Percentiles rank a stretch among this genome's conserved stretches.
Evolutionary conservation across 2,888 invertebrate species (phyloP).

Genomic region (Bombyx huttoni): DNA sequence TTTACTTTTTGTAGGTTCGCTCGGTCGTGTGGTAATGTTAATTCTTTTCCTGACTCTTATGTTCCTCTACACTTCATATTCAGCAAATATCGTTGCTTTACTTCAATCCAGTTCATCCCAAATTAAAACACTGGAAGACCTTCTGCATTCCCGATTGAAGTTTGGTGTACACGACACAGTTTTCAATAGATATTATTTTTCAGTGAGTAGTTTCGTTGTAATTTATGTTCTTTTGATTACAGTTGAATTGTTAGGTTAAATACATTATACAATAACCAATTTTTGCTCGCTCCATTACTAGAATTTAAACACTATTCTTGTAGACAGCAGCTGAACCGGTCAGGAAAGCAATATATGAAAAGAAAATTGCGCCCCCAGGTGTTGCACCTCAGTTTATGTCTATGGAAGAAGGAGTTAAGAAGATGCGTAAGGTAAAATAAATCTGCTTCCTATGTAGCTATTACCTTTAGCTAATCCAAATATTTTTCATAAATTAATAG

Average conservation of each 20-base stretch:
- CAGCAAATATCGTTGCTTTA: constrained; percentile 82
- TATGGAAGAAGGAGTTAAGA: constrained; percentile 74
- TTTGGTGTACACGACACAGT: constrained; percentile 79
- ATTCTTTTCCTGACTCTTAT: constrained; percentile 75
- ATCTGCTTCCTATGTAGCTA: not conserved
- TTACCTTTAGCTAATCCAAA: not conserved
- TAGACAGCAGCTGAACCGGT: constrained; percentile 77
- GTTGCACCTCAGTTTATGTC: constrained; percentile 69
- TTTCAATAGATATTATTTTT: constrained; percentile 78
- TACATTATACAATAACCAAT: not conserved
- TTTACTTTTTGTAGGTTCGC: constrained; percentile 37
- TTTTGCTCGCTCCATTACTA: not conserved
- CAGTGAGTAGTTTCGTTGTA: constrained; percentile 45
- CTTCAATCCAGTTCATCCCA: constrained; percentile 80
- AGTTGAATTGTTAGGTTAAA: not conserved
- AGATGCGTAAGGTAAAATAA: constrained; percentile 54
- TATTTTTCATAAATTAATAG: not conserved
- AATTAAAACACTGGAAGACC: constrained; percentile 75
- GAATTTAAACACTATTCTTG: constrained; percentile 8
- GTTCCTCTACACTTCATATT: constrained; percentile 82
- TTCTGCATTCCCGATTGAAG: constrained; percentile 76
- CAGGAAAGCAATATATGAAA: constrained; percentile 74
- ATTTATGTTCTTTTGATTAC: not conserved
- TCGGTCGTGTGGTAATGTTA: constrained; percentile 75
- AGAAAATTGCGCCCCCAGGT: constrained; percentile 76